Evolutionary conservation across 2,113 vertebrate species (phyloP), one percentile per base, ranked within the genome.

Genomic region (Narcine bancroftii): DNA sequence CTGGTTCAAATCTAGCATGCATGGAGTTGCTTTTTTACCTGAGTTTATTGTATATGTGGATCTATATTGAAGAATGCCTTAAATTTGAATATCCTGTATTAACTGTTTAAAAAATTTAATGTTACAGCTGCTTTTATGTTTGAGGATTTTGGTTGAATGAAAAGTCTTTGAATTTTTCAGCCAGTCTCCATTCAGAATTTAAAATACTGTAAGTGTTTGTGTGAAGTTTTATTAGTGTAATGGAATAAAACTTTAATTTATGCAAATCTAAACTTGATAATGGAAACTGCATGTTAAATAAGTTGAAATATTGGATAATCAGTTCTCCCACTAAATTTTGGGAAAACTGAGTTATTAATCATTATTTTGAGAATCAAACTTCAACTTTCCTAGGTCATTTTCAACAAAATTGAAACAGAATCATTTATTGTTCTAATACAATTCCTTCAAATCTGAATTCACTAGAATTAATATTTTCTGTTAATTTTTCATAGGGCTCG

Each of bases 401-500:
- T 81, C 53, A 89, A 83, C 42, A 50, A 50, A 83, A 83, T 83
- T 47, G 17, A 26, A 53, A 83, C 21, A 50, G 17, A 56, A 60
- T 63, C 13, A 87, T n/a, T 72, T 6, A 72, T 0, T 6, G 53
- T 87, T 87, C 33, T 87, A 21, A 66, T 71, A 11, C 71, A 91
- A 69, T 47, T 71, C 63, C 42, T 33, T 91, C 56, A 45, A 45
- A 91, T 91, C 4, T 91, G 24, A 91, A 91, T 47, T 66, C 9
- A 26, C 21, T 39, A 45, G 24, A 89, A 39, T 91, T 26, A 66
- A 45, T 33, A 69, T 17, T 69, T 47, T 42, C 42, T 47, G 42
- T 92, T 85, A 6, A 0, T 72, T 53, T 92, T 91, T 92, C 93
- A 0, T 56, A 99, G 99, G 99, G 99, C 99, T 53, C 98, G 98